Base-by-base conservation (phyloP, 2,113 vertebrate species). In the Rhinichthys klamathensis region DNA sequence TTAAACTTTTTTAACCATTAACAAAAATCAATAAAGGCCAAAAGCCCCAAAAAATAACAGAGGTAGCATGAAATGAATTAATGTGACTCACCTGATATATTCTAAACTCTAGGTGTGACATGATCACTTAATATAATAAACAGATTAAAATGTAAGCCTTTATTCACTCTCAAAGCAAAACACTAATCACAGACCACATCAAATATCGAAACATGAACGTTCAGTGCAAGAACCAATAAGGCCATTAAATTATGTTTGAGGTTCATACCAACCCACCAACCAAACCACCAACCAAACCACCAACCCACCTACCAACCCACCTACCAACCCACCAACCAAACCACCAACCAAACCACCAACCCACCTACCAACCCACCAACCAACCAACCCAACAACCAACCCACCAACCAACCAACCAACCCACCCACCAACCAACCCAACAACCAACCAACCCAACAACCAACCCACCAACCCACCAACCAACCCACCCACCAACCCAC, bases 311-410 rank as follows among this genome's bases (percentile, higher is more conserved):
- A 38, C 6, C 6, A 7, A 38, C 35, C 1, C 6, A 35, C 32
- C 3, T 2, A 6, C 38, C 6, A 1, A 38, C 35, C 0, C 0
- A 38, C 6, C 6, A 38, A 38, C 38, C 38, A 7, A 38, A 0
- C 5, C 35, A 4, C 35, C 4, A 35, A 35, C 5, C 38, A 7
- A 38, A 6, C 7, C 6, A 38, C 6, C 6, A 7, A 38, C 35
- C 1, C 6, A 35, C 32, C 3, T 2, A 6, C 38, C 6, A 38
- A 38, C 38, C 38, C 0, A 38, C 7, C 1, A 7, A 38, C 38
- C 7, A 38, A 38, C 32, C 32, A 35, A 35, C 32, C 32, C 2
- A 35, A 2, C 32, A 35, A 35, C 32, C 32, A 35, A 35, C 32
- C 32, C 2, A 35, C 2, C 32, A 38, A 1, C 35, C 6, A 38